These are phyloP conservation scores for Odontothrips loti DNA, from an alignment of 2,888 invertebrate species.

Conservation along the genomic window DNA sequence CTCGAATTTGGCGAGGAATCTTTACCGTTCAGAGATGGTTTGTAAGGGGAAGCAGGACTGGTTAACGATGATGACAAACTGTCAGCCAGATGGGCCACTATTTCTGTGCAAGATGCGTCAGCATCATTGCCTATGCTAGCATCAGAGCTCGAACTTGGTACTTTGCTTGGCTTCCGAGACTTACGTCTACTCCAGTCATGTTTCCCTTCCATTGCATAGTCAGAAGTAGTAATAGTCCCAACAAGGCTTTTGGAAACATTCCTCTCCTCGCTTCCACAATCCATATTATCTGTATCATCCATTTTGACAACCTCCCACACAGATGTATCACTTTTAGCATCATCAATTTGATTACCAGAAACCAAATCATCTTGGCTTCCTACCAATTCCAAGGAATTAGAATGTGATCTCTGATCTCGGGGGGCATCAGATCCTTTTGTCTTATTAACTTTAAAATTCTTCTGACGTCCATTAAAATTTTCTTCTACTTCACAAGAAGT, in stretches of 20 bases:
- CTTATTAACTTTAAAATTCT: too few relatives aligned
- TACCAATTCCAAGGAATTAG: too few relatives aligned
- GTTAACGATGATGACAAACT: too few relatives aligned
- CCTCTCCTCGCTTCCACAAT: background rate
- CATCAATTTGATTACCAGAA: background rate
- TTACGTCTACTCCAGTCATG: background rate
- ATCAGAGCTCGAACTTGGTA: background rate
- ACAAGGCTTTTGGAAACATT: background rate
- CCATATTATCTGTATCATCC: background rate
- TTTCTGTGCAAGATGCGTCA: background rate
- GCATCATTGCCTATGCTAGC: background rate
- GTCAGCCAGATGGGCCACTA: background rate
- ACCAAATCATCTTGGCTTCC: background rate
- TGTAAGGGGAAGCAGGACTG: too few relatives aligned
- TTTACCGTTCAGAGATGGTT: background rate
- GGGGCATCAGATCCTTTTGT: too few relatives aligned
- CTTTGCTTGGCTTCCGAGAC: background rate
- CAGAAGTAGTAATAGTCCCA: background rate
- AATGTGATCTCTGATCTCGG: too few relatives aligned
- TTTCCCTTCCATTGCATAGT: background rate
- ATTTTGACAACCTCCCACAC: conserved; percentile 2
- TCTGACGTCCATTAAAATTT: background rate
- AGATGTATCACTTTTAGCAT: background rate
- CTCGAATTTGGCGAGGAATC: background rate
- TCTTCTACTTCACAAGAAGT: background rate